Percentiles rank a stretch among this genome's conserved stretches.
phyloP scores from a whole-genome alignment of 2,888 invertebrate species.

The Caenorhabditis virilis region DNA sequence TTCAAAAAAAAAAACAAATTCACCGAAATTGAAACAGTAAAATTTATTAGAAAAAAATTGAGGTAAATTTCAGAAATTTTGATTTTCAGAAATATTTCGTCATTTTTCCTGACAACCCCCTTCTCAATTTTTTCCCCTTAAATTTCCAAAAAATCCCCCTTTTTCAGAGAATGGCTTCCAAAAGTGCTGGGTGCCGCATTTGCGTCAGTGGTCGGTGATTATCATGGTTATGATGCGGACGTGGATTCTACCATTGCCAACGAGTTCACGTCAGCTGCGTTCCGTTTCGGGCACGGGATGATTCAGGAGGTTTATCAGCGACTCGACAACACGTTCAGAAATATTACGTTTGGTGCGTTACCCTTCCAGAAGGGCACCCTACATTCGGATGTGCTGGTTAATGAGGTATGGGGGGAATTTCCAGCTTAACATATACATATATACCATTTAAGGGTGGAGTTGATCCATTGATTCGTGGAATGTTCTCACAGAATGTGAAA shows the following conservation, averaged over 20 bases:
- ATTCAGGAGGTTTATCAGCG: constrained; percentile 84
- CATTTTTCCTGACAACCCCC: too few relatives aligned
- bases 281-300: constrained; percentile 90
- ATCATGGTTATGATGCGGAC: constrained; percentile 82
- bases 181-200: constrained; percentile 80
- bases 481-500: constrained; percentile 55
- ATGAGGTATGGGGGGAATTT: constrained; percentile 38
- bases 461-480: constrained; percentile 80
- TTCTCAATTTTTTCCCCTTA: not conserved
- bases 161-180: constrained; percentile 89
- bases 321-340: constrained; percentile 81
- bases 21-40: too few relatives aligned
- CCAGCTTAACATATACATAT: not conserved
- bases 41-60: too few relatives aligned
- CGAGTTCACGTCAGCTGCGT: constrained; percentile 93
- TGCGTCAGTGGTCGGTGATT: constrained; percentile 79
- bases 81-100: too few relatives aligned
- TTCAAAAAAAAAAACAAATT: too few relatives aligned
- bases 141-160: constrained; percentile 72
- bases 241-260: constrained; percentile 87
- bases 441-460: constrained; percentile 85
- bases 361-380: constrained; percentile 91
- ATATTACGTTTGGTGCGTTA: constrained; percentile 79
- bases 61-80: too few relatives aligned
- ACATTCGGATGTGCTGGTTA: constrained; percentile 71